Evolutionary conservation across 2,113 vertebrate species (phyloP).

Genomic region (Myrmecophaga tridactyla): DNA sequence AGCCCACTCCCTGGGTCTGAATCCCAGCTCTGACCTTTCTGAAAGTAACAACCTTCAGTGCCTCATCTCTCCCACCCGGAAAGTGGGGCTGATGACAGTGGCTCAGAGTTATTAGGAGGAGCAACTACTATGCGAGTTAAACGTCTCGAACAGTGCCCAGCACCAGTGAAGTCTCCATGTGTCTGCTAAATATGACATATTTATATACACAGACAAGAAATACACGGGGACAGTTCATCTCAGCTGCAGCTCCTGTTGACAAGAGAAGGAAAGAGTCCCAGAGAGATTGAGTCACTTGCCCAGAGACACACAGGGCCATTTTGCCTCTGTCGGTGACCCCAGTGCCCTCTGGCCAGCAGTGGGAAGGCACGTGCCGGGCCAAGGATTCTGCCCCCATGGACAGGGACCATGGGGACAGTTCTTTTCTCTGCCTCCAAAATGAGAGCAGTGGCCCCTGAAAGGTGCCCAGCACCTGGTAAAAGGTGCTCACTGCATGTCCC

Average conservation of each 20-base stretch:
- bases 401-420: background rate
- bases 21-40: too few relatives aligned
- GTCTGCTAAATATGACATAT: background rate
- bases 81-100: background rate
- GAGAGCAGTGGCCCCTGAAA: background rate
- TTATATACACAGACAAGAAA: background rate
- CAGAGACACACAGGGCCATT: background rate
- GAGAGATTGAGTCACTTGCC: slow-evolving; percentile 19
- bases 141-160: background rate
- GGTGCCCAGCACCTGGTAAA: background rate
- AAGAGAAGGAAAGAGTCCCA: background rate
- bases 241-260: background rate
- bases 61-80: background rate
- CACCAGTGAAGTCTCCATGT: background rate
- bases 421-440: background rate
- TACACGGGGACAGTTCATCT: background rate
- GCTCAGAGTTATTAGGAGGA: background rate
- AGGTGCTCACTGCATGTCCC: background rate
- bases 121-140: background rate
- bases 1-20: too few relatives aligned
- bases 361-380: background rate
- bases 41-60: too few relatives aligned
- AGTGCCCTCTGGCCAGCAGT: background rate
- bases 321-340: background rate
- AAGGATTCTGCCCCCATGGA: background rate